Evolutionary conservation across 1,140 invertebrate genomes (phyloP), one percentile per base, ranked within the genome.

Genomic region (Xylocopa sonorina): DNA sequence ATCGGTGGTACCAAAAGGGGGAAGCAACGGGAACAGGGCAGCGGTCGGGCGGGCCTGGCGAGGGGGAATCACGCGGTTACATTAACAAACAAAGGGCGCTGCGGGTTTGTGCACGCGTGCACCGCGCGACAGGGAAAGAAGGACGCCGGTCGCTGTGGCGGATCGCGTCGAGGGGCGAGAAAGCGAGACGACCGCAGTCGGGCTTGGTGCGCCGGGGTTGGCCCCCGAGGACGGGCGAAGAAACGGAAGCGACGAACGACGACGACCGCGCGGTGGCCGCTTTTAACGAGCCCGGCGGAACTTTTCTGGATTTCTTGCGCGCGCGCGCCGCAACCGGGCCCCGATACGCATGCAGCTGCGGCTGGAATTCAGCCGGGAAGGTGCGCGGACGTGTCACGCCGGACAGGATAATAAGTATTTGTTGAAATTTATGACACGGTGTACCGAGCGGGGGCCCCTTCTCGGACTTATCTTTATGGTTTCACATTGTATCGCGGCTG

Each of bases 41-140:
- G 63, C 5, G 34, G 46, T 21, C 46, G 3, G 34, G 58, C 10
- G 66, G 29, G 10, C 6, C 55, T 24, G 43, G 71, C 16, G 82
- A 80, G 21, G 64, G 71, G 84, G 78, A 82, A 83, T n/a, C n/a
- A 77, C 73, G 74, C 76, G 73, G 81, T 79, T 85, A 83, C 86
- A 89, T 91, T 91, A 89, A 91, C 89, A 91, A 91, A 91, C 90
- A 89, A 91, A 90, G 89, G n/a, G 86, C 82, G 77, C 64, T 79
- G 78, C 38, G 76, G 85, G 87, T 89, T 78, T 41, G 73, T 66
- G 77, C 27, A 76, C 69, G 51, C 69, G 55, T 69, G 43, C 64
- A 58, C n/a, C n/a, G 50, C 41, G 43, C n/a, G 50, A 24, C 41
- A 24, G 58, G 38, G 58, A 79, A 85, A 76, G 76, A 88, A 80